Evolutionary conservation across 2,888 invertebrate species (phyloP), one percentile per base, ranked within the genome.

Genomic region (Rotaria macrura): DNA sequence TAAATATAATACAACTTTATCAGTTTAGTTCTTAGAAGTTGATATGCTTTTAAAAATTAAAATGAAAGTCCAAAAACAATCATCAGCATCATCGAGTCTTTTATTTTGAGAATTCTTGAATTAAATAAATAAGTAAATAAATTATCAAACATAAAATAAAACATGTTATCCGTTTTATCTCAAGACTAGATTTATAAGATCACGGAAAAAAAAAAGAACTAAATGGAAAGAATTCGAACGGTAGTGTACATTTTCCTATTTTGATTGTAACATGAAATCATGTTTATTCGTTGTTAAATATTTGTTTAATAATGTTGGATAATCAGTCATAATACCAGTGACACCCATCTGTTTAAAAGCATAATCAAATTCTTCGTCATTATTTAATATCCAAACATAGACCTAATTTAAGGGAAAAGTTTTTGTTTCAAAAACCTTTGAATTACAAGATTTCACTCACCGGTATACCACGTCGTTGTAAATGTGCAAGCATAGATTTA

Each of bases 251-350:
- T 49, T 49, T 52, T 10, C 7, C 0, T 4, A 14, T 17, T 1
- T 9, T 54, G 17, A 34, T 65, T 34, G 20, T 29, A 65, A 34
- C 25, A 79, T 9, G 25, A 43, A 43, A 3, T 79, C n/a, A 43
- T 25, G 40, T 43, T 79, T 40, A 43, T 79, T 79, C 1, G 40
- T 12, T n/a, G 1, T 5, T 79, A 79, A 25, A 43, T 79, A 79
- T 79, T 79, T 40, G 10, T 40, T n/a, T 12, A 94, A 91, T 88
- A 91, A 92, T 54, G 93, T 91, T 23, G 93, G 93, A 89, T 93
- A 93, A 89, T 94, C 94, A 54, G 94, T 94, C 93, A 94, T 94
- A n/a, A 94, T 92, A 14, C 93, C 94, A 38, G 92, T 92, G 14
- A 92, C 93, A 84, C 93, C 93, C 54, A 92, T 89, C 6, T 65